These are phyloP conservation scores for Trachelus iudaicus DNA, from an alignment of 2,888 invertebrate genomes.

Conservation along the genomic window DNA sequence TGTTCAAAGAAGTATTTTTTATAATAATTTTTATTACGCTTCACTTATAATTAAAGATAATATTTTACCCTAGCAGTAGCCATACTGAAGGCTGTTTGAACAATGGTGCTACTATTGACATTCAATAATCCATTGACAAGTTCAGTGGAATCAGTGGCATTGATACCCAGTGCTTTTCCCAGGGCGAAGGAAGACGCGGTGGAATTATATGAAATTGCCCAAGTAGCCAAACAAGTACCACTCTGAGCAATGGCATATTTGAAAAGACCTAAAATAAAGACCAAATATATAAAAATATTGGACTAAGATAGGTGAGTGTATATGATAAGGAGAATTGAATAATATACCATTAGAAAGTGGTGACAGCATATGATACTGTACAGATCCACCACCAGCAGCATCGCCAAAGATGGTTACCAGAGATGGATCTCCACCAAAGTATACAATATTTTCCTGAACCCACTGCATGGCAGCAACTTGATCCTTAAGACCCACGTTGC, in stretches of 20 bases:
- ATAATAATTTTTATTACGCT: too few species aligned
- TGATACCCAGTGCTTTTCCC: constrained; percentile 53
- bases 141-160: constrained; percentile 47
- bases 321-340: too few species aligned
- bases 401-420: constrained; percentile 63
- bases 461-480: constrained; percentile 62
- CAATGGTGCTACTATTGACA: too few species aligned
- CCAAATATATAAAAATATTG: too few species aligned
- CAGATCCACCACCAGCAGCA: constrained; percentile 65
- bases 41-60: too few species aligned
- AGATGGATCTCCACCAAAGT: constrained; percentile 63
- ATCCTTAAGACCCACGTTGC: constrained; percentile 65
- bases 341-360: constrained; percentile 34
- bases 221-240: constrained; percentile 47
- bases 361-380: constrained; percentile 63
- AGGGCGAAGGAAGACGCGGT: constrained; percentile 50
- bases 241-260: constrained; percentile 53
- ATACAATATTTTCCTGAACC: constrained; percentile 58
- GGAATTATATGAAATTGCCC: constrained; percentile 46
- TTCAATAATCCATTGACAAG: constrained; percentile 48
- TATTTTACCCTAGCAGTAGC: too few species aligned
- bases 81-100: too few species aligned
- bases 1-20: constrained; percentile 19
- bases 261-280: constrained; percentile 46
- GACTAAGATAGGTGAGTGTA: too few species aligned